Percentiles rank a stretch among this genome's conserved stretches.
phyloP scores from a whole-genome alignment of 92 coral and sea anemone species.

The Zoanthus sociatus region DNA sequence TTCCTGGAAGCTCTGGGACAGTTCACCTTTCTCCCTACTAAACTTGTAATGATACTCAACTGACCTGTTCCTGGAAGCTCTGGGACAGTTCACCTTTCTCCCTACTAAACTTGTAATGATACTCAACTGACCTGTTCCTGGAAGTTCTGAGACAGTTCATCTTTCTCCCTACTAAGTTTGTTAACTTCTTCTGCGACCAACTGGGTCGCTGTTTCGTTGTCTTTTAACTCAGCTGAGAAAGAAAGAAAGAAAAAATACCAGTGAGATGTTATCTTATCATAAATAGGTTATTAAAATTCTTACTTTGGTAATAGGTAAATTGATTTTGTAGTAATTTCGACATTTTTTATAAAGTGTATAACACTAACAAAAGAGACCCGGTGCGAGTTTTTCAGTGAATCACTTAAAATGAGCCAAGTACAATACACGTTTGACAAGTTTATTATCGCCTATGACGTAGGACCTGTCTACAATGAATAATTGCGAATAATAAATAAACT shows the following conservation, averaged over 20 bases:
- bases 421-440: neutral
- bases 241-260: neutral
- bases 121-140: neutral
- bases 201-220: constrained; percentile 5
- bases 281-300: neutral
- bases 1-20: too few relatives aligned
- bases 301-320: neutral
- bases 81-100: neutral
- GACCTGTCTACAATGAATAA: neutral
- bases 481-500: neutral
- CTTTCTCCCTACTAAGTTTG: neutral
- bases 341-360: neutral
- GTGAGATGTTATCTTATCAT: neutral
- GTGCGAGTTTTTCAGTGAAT: neutral
- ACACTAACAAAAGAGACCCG: too few relatives aligned
- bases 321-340: neutral
- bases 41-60: too few relatives aligned
- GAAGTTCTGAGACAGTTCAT: neutral
- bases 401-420: neutral
- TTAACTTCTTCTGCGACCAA: neutral
- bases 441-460: neutral
- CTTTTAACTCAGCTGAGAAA: constrained; percentile 6
- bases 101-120: neutral
- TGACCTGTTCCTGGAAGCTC: neutral
- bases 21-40: too few relatives aligned